Evolutionary conservation across 2,888 invertebrate genomes (phyloP).

Genomic region (Zeuzera pyrina): DNA sequence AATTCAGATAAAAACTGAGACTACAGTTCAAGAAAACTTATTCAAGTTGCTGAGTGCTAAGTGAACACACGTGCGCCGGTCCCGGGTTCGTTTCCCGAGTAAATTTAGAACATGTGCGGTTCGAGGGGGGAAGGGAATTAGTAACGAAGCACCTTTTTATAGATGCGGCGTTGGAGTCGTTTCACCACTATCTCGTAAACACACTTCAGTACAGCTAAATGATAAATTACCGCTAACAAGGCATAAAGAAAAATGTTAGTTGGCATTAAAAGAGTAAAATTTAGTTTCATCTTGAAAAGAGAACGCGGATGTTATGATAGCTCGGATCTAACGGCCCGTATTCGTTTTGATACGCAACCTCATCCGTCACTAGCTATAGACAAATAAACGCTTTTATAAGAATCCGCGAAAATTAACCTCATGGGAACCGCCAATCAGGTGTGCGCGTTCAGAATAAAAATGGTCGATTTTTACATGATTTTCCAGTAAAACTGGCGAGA

Average conservation of each 20-base stretch:
- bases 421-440: conserved; percentile 66
- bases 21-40: neutral
- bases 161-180: conserved; percentile 48
- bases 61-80: conserved; percentile 60
- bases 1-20: no score
- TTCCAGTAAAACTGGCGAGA: conserved; percentile 61
- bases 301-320: neutral
- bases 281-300: no score
- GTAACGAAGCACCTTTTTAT: conserved; percentile 67
- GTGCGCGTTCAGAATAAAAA: conserved; percentile 63
- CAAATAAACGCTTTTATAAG: conserved; percentile 32
- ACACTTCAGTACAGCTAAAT: conserved; percentile 30
- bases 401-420: conserved; percentile 64
- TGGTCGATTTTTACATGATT: conserved; percentile 67
- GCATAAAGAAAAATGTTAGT: conserved; percentile 11
- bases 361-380: conserved; percentile 23
- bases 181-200: conserved; percentile 42
- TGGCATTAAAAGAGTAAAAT: neutral
- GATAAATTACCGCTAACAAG: conserved; percentile 39
- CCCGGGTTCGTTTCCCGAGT: conserved; percentile 55
- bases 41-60: conserved; percentile 57
- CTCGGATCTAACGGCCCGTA: no score
- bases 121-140: conserved; percentile 26
- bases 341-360: conserved; percentile 1
- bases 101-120: conserved; percentile 53